Base-by-base conservation (phyloP, 2,888 invertebrate species). In the Dasypolia templi region DNA sequence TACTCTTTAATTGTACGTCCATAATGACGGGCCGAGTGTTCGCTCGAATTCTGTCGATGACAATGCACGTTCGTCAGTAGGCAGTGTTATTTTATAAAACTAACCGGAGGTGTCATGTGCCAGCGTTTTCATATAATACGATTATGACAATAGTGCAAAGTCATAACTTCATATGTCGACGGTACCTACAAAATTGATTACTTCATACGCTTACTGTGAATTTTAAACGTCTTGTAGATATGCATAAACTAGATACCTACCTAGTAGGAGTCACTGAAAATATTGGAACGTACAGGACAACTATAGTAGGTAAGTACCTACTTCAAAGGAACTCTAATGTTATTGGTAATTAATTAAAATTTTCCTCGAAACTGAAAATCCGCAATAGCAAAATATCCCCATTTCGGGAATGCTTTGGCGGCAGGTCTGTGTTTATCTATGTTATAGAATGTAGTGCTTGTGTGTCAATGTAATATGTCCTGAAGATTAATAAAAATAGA, bases 1-100 rank as follows among this genome's bases (percentile, higher is more conserved):
- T 94, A 94, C 94, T 92, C 92, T 91, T 94, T 94, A 94, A 95
- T 94, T 93, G 93, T 94, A 88, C 86, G 90, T 88, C 87, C 88
- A 89, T 91, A 90, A 91, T 90, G 92, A 91, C 88, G 88, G 89
- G 71, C 83, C 88, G 88, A 88, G 89, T 89, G 92, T 88, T 89
- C 91, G 91, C 90, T 93, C 91, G 92, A 91, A 92, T 92, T 92
- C 92, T 86, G 88, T 91, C 87, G 87, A 92, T 95, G 95, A 94
- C 95, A 92, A 91, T 89, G 94, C 95, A 92, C 88, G 87, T 91
- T 93, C 88, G 86, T 88, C 90, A 87, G 92, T 90, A 92, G 91
- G 91, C 89, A 81, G 86, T 93, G 93, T 93, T 93, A 92, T 91
- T 91, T 88, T 90, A 88, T 88, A 86, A 87, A 89, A 86, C 81